phyloP scores from a whole-genome alignment of 2,888 invertebrate species.

The Sarcophaga rosellei region DNA sequence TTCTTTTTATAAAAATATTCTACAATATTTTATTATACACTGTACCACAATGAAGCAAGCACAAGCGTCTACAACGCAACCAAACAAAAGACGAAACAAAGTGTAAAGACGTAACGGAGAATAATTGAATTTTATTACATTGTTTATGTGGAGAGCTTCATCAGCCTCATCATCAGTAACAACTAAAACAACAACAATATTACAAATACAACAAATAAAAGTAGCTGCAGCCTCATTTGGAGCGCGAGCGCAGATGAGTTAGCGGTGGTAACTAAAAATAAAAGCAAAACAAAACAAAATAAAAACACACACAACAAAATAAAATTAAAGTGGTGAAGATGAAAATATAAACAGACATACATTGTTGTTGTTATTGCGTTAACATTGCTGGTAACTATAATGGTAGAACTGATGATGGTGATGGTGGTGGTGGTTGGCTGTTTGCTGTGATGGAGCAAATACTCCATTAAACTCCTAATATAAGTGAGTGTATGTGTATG shows the following conservation, averaged over 20 bases:
- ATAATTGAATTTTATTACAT: slow-evolving; percentile 82
- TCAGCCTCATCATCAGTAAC: slow-evolving; percentile 60
- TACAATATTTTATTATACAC: slow-evolving; percentile 27
- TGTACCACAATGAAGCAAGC: slow-evolving; percentile 11
- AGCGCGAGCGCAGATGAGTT: slow-evolving; percentile 66
- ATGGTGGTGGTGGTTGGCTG: slow-evolving; percentile 44
- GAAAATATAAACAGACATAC: slow-evolving; percentile 14
- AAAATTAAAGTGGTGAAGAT: slow-evolving; percentile 49
- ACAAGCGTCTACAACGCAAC: background rate
- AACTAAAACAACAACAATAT: slow-evolving; percentile 34
- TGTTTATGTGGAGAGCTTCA: slow-evolving; percentile 76
- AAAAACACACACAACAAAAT: background rate
- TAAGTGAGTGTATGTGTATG: slow-evolving; percentile 24
- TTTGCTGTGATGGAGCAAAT: slow-evolving; percentile 41
- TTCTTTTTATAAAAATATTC: slow-evolving; percentile 25
- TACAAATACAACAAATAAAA: slow-evolving; percentile 39
- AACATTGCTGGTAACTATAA: slow-evolving; percentile 12
- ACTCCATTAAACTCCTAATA: slow-evolving; percentile 26
- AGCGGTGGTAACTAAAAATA: slow-evolving; percentile 36
- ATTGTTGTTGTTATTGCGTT: background rate
- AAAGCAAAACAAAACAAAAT: slow-evolving; percentile 8
- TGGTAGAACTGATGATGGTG: slow-evolving; percentile 39
- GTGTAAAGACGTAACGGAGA: slow-evolving; percentile 79
- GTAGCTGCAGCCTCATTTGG: slow-evolving; percentile 64
- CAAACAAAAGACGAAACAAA: slow-evolving; percentile 78